These are phyloP conservation scores for Magallana nippona DNA, from an alignment of 2,888 invertebrate genomes.

Conservation along the genomic window DNA sequence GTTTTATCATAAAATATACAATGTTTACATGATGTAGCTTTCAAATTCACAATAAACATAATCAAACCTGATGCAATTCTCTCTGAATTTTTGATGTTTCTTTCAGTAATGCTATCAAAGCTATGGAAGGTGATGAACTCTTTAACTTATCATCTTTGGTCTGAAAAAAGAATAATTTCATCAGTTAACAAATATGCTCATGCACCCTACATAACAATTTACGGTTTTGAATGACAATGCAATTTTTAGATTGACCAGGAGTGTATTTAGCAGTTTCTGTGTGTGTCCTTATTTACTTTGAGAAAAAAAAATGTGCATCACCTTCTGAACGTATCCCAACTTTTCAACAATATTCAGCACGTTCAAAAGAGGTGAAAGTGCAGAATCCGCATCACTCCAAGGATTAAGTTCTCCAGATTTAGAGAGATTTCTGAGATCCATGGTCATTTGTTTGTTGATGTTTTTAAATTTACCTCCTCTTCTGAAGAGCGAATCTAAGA, in stretches of 20 bases:
- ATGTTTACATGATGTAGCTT: too few species aligned
- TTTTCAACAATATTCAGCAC: conserved; percentile 61
- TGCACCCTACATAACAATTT: too few species aligned
- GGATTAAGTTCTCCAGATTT: conserved; percentile 57
- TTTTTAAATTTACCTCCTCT: background rate
- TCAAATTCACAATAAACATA: background rate
- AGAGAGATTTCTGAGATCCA: background rate
- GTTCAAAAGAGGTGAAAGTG: conserved; percentile 55
- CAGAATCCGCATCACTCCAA: conserved; percentile 60
- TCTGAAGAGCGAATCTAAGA: background rate
- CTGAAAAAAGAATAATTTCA: background rate
- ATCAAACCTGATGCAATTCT: conserved; percentile 64
- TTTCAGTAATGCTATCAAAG: conserved; percentile 64
- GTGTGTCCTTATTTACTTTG: too few species aligned
- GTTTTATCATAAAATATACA: too few species aligned
- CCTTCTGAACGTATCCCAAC: conserved; percentile 63
- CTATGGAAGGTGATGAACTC: conserved; percentile 57
- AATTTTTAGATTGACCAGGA: background rate
- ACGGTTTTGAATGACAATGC: background rate
- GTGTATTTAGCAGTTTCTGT: too few species aligned
- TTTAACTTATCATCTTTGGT: background rate
- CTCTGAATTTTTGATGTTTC: conserved; percentile 61
- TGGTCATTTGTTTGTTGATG: background rate
- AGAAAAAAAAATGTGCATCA: conserved; percentile 37
- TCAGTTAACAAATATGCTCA: too few species aligned